Conservation (phyloP, 2,113 vertebrate species). For the Microcebus jonahi region DNA sequence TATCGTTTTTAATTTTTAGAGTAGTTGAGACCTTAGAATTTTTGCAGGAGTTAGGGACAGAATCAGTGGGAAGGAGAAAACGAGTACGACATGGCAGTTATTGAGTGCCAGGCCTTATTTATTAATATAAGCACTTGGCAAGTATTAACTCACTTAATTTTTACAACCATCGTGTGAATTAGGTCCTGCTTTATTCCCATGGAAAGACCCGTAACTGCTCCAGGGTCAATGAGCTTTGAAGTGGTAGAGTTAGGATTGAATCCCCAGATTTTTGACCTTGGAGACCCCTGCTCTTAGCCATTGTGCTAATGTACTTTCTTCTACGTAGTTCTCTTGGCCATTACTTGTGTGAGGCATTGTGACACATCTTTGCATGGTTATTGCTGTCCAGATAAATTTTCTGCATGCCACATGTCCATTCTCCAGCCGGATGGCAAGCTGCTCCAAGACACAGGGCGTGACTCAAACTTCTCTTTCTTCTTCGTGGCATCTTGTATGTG, state of each 20-base stretch:
- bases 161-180: not conserved
- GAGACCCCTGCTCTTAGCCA: not conserved
- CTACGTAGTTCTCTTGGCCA: rapidly evolving
- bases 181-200: not conserved
- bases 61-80: not conserved
- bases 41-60: not conserved
- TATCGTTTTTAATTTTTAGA: not conserved
- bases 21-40: not conserved
- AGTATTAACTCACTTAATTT: not conserved
- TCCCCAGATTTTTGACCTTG: not conserved
- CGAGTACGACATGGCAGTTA: not conserved
- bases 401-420: rapidly evolving
- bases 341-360: not conserved
- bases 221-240: not conserved
- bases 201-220: not conserved
- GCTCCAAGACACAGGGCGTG: not conserved
- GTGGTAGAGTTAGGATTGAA: not conserved
- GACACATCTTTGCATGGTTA: not conserved
- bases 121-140: not conserved
- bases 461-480: not conserved
- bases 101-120: not conserved
- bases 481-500: not conserved
- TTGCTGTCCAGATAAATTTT: not conserved
- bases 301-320: rapidly evolving
- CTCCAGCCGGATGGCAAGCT: not conserved